Evolutionary conservation across 1,140 invertebrate genomes (phyloP).

Genomic region (Drosophila biarmipes): DNA sequence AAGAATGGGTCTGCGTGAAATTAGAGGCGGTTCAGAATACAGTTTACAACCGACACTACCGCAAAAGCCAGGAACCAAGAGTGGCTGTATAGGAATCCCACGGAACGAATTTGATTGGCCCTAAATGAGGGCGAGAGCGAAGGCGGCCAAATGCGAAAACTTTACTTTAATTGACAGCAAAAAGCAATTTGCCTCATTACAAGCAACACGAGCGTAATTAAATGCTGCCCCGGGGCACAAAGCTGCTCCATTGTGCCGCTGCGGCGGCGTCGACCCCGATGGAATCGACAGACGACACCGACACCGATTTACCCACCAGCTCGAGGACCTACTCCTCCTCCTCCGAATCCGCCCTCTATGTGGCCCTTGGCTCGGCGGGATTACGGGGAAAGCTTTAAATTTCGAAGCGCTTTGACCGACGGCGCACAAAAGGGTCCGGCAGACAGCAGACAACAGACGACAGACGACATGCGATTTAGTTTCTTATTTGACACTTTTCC

Average conservation of each 20-base stretch:
- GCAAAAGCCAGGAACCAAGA: slow-evolving; percentile 41
- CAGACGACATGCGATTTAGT: slow-evolving; percentile 79
- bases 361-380: not conserved
- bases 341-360: not conserved
- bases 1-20: slow-evolving; percentile 29
- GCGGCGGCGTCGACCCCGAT: slow-evolving; percentile 49
- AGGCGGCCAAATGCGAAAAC: slow-evolving; percentile 65
- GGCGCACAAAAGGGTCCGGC: slow-evolving; percentile 25
- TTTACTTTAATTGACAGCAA: slow-evolving; percentile 82
- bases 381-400: slow-evolving; percentile 51
- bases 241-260: slow-evolving; percentile 14
- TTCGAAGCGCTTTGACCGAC: slow-evolving; percentile 46
- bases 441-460: slow-evolving; percentile 58
- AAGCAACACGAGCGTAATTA: slow-evolving; percentile 79
- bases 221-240: slow-evolving; percentile 62
- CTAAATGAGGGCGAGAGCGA: slow-evolving; percentile 31
- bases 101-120: slow-evolving; percentile 67
- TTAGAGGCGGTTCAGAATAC: slow-evolving; percentile 41
- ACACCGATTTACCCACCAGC: slow-evolving; percentile 34
- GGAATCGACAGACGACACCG: slow-evolving; percentile 42
- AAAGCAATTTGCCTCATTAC: slow-evolving; percentile 81
- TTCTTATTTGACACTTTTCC: slow-evolving; percentile 82
- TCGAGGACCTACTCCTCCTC: not conserved
- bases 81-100: slow-evolving; percentile 5
- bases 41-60: slow-evolving; percentile 64